Evolutionary conservation across 2,797 vertebrate species (phyloP).

Genomic region (Amblyraja radiata): DNA sequence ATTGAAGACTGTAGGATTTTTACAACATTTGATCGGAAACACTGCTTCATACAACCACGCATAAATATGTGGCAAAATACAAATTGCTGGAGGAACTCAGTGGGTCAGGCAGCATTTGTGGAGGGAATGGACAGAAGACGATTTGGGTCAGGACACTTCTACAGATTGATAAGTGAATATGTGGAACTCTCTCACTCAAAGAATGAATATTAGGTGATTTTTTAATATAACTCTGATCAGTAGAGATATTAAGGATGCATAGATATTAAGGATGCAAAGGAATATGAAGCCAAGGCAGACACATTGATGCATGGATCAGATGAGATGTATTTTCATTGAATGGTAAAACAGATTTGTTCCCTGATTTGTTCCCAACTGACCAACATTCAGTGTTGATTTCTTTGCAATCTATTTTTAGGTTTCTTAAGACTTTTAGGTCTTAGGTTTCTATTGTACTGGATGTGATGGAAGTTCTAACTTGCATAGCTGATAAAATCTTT

Average conservation of each 20-base stretch:
- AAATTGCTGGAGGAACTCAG: too few relatives aligned
- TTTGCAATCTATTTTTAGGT: background rate
- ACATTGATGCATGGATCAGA: background rate
- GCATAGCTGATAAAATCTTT: too few relatives aligned
- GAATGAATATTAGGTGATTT: background rate
- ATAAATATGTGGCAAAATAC: too few relatives aligned
- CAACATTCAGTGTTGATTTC: background rate
- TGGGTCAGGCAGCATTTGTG: too few relatives aligned
- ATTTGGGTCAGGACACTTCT: too few relatives aligned
- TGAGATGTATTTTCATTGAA: background rate
- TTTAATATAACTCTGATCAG: background rate
- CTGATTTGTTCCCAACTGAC: too few relatives aligned
- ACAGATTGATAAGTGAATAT: too few relatives aligned
- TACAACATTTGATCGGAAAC: background rate
- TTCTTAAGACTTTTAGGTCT: too few relatives aligned
- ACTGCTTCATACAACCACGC: too few relatives aligned
- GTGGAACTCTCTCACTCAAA: background rate
- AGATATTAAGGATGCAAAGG: background rate
- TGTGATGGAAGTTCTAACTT: background rate
- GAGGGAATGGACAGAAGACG: too few relatives aligned
- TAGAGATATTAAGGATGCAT: background rate
- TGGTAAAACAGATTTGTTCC: background rate
- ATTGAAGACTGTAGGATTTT: background rate
- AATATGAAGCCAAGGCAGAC: background rate
- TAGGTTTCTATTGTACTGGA: background rate